Conservation (phyloP, 1,140 invertebrate species). For the Ceratosolen fusciceps region DNA sequence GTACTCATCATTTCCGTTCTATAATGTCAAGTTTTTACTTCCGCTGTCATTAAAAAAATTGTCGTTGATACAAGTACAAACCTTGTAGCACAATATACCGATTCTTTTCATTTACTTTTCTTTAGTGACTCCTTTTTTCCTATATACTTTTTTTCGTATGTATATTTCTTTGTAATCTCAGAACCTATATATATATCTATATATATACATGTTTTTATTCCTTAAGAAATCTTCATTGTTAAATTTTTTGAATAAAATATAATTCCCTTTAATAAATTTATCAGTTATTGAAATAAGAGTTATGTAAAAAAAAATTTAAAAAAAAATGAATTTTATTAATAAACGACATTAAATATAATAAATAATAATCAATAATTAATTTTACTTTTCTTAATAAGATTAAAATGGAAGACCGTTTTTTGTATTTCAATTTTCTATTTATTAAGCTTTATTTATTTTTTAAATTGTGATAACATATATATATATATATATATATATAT, state of each 20-base stretch:
- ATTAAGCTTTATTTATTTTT: too few species aligned
- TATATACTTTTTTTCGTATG: neutral
- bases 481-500: neutral
- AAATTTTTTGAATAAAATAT: too few species aligned
- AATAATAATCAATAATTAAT: too few species aligned
- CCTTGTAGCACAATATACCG: slow-evolving; percentile 25
- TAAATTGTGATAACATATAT: neutral
- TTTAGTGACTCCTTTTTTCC: slow-evolving; percentile 4
- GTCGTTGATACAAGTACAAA: slow-evolving; percentile 21
- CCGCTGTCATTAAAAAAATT: slow-evolving; percentile 55
- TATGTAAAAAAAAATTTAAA: neutral
- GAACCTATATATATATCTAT: too few species aligned
- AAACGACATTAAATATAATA: neutral
- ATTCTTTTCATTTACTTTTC: slow-evolving; percentile 41
- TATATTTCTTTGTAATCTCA: neutral
- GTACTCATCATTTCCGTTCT: slow-evolving; percentile 68
- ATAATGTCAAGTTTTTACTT: slow-evolving; percentile 71
- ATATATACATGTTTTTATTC: too few species aligned
- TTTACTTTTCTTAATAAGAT: too few species aligned
- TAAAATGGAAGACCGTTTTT: too few species aligned
- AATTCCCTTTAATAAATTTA: too few species aligned
- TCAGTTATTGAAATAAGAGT: too few species aligned
- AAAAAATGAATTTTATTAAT: neutral
- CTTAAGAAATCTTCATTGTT: too few species aligned
- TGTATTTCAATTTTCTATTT: too few species aligned